Evolutionary conservation across 2,797 vertebrate species (phyloP).

Genomic region (Epinephelus malabaricus): DNA sequence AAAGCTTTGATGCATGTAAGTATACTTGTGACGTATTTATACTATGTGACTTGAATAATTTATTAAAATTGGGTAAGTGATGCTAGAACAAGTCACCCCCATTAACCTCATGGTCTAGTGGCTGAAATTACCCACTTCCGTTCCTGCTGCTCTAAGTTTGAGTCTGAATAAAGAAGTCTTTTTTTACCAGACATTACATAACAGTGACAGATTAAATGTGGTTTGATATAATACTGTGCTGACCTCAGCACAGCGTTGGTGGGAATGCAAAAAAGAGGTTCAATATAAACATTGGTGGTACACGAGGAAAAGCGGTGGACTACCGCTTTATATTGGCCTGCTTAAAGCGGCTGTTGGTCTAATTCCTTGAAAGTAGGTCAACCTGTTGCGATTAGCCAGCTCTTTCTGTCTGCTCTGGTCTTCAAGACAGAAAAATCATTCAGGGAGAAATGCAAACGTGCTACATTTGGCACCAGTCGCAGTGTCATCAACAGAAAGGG

Average conservation of each 20-base stretch:
- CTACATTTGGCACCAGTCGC: slow-evolving; percentile 10
- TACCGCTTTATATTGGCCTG: slow-evolving; percentile 28
- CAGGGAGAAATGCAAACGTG: slow-evolving; percentile 17
- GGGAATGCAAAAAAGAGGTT: background rate
- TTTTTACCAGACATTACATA: slow-evolving; percentile 13
- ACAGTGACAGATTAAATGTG: background rate
- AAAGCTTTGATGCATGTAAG: background rate
- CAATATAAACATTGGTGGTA: background rate
- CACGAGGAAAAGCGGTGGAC: background rate
- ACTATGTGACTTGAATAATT: background rate
- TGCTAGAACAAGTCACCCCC: background rate
- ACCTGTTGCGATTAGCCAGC: slow-evolving; percentile 55
- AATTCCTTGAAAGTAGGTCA: slow-evolving; percentile 69
- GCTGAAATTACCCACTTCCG: background rate
- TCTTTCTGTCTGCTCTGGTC: slow-evolving; percentile 24
- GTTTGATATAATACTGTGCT: background rate
- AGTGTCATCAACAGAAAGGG: slow-evolving; percentile 1
- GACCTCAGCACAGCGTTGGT: background rate
- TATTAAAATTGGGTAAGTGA: background rate
- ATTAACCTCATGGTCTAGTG: background rate
- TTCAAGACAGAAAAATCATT: slow-evolving; percentile 39
- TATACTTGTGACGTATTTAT: background rate
- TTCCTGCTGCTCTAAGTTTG: background rate
- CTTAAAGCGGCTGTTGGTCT: slow-evolving; percentile 50
- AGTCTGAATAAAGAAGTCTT: background rate